phyloP scores from a whole-genome alignment of 2,888 invertebrate genomes.

The Crematogaster levior region DNA sequence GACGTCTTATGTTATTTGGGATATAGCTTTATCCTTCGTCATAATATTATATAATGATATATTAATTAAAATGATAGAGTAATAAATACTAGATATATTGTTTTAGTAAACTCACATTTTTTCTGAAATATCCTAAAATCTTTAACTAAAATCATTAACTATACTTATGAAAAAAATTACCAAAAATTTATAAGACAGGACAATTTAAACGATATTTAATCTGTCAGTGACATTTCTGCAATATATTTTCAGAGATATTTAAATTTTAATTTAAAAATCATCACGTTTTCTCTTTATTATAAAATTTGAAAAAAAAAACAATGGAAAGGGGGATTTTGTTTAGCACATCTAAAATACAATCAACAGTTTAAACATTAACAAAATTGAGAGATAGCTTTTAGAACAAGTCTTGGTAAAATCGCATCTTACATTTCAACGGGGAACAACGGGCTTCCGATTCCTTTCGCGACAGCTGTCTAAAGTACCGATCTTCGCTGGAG shows the following conservation, averaged over 20 bases:
- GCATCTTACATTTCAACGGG: conserved; percentile 46
- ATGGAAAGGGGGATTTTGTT: not conserved
- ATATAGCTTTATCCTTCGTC: not conserved
- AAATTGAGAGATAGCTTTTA: conserved; percentile 52
- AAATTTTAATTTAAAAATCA: conserved; percentile 16
- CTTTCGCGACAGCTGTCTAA: conserved; percentile 51
- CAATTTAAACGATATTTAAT: not conserved
- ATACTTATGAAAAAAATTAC: not conserved
- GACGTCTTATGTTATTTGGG: too few relatives aligned
- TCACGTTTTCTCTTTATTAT: not conserved
- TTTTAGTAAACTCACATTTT: not conserved
- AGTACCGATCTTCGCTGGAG: conserved; percentile 41
- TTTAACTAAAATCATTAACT: too few relatives aligned
- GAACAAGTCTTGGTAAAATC: conserved; percentile 38
- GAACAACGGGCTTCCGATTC: conserved; percentile 42
- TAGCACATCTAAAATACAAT: not conserved
- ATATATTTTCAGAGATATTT: not conserved
- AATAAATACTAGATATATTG: not conserved
- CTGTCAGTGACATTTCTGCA: not conserved
- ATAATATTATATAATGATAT: not conserved
- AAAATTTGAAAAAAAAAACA: not conserved
- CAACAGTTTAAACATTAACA: conserved; percentile 19
- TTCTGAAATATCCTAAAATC: not conserved
- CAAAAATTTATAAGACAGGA: not conserved
- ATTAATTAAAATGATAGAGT: not conserved